Conservation (phyloP, 2,797 vertebrate species). For the Mionectes olivaceus region DNA sequence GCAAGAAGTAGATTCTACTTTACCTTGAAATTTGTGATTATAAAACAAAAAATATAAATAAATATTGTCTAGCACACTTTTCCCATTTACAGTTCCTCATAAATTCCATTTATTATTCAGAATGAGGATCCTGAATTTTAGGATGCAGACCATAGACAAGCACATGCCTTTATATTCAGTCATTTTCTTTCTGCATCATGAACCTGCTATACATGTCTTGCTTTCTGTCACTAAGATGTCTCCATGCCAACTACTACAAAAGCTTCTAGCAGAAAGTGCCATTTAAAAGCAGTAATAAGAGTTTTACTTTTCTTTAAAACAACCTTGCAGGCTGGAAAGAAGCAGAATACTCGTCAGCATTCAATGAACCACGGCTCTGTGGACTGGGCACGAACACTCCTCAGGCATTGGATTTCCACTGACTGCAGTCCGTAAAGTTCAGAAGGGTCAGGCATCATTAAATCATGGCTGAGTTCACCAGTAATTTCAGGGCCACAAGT, state of each 20-base stretch:
- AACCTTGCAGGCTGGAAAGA: neutral
- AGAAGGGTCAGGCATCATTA: neutral
- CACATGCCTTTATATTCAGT: neutral
- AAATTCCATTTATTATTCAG: neutral
- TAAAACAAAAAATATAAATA: neutral
- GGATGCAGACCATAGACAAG: neutral
- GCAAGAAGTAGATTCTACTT: neutral
- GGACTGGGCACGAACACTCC: rapidly evolving
- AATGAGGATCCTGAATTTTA: neutral
- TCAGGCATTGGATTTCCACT: neutral
- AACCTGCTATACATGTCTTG: neutral
- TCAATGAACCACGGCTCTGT: rapidly evolving
- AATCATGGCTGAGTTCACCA: neutral
- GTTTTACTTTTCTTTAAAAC: neutral
- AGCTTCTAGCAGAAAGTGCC: neutral
- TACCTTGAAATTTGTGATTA: neutral
- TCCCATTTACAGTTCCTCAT: neutral
- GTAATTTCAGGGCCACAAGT: neutral
- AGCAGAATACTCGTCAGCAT: neutral
- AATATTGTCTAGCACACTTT: neutral
- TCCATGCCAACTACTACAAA: neutral
- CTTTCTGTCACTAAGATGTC: neutral
- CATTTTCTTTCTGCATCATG: neutral
- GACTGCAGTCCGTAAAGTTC: neutral
- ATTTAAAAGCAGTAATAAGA: neutral